Conservation (phyloP, 2,797 vertebrate species). For the Hydrolagus colliei region DNA sequence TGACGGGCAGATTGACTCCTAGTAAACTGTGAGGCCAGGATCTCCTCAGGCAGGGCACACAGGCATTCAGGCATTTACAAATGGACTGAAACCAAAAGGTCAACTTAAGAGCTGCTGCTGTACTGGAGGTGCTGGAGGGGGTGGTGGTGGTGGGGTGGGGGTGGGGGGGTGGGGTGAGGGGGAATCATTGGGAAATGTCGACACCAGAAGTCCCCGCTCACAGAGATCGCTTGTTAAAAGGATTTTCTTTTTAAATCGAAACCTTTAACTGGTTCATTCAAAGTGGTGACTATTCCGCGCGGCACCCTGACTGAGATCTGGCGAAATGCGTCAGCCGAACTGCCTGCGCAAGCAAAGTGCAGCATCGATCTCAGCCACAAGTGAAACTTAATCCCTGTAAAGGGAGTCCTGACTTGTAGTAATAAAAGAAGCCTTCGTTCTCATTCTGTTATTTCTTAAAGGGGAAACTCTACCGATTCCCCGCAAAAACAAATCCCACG, state of each 20-base stretch:
- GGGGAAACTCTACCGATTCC: neutral
- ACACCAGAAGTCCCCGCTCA: neutral
- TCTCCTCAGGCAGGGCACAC: no score
- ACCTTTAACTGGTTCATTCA: neutral
- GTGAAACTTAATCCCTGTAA: neutral
- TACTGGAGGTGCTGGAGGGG: no score
- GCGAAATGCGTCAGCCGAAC: neutral
- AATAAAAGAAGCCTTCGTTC: neutral
- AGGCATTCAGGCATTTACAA: neutral
- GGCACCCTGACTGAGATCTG: neutral
- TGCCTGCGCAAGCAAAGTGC: neutral
- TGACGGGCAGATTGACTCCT: neutral
- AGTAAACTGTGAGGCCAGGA: neutral
- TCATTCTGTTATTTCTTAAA: conserved; percentile 3
- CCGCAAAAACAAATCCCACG: neutral
- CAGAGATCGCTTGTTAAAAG: neutral
- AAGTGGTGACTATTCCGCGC: no score
- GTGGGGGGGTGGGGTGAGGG: no score
- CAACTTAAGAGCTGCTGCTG: no score
- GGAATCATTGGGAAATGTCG: neutral
- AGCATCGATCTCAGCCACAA: neutral
- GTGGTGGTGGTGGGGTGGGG: no score
- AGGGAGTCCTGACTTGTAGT: neutral
- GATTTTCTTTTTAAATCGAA: neutral
- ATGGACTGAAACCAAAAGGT: neutral